Conservation (phyloP, 2,797 vertebrate genomes). For the Mormyrops attenuatus region DNA sequence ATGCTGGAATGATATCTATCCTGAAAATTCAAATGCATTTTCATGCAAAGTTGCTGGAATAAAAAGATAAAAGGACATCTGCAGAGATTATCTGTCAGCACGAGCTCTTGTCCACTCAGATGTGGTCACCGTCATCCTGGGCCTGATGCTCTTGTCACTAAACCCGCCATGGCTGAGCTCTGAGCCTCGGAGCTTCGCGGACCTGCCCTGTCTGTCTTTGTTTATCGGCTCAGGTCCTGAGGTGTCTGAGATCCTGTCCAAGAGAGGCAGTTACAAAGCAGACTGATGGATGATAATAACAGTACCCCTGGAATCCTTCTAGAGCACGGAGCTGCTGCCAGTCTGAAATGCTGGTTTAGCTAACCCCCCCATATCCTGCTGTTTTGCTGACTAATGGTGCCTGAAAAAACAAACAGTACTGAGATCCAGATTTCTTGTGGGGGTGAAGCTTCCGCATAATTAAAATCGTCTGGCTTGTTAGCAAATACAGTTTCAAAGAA, state of each 20-base stretch:
- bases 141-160: background rate
- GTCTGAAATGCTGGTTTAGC: background rate
- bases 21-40: slow-evolving; percentile 16
- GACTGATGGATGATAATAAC: background rate
- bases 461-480: background rate
- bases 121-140: background rate
- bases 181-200: background rate
- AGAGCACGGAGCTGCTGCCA: background rate
- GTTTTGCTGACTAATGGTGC: background rate
- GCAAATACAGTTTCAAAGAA: background rate
- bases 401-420: background rate
- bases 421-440: background rate
- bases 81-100: background rate
- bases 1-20: slow-evolving; percentile 2
- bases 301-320: background rate
- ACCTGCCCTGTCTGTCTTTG: background rate
- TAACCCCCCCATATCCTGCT: background rate
- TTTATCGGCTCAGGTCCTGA: background rate
- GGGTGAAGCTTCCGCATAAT: background rate
- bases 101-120: background rate
- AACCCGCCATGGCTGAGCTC: background rate
- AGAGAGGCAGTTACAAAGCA: background rate
- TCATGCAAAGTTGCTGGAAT: slow-evolving; percentile 22
- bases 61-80: slow-evolving; percentile 2
- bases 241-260: background rate